phyloP scores from a whole-genome alignment of 2,888 invertebrate genomes.

The Euzophera pinguis region DNA sequence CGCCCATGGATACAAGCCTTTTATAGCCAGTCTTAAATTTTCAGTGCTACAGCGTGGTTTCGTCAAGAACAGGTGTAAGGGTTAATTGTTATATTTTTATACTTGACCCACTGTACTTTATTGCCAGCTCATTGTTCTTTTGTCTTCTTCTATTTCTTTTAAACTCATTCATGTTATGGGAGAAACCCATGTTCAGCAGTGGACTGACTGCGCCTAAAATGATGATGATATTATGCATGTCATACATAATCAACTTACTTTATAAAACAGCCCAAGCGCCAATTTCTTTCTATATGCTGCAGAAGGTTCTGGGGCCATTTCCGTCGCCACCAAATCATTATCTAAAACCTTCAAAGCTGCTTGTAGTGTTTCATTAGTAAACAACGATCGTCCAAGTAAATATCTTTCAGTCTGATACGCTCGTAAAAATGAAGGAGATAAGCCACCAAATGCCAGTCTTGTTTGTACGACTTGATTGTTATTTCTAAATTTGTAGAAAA shows the following conservation, averaged over 20 bases:
- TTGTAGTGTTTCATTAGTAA: slow-evolving; percentile 60
- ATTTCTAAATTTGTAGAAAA: slow-evolving; percentile 65
- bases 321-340: slow-evolving; percentile 45
- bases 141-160: too few species aligned
- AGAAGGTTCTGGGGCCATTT: slow-evolving; percentile 77
- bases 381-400: slow-evolving; percentile 56
- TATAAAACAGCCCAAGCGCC: slow-evolving; percentile 82
- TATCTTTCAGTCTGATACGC: slow-evolving; percentile 75
- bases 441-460: slow-evolving; percentile 78
- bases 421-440: slow-evolving; percentile 59
- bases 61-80: too few species aligned
- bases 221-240: too few species aligned
- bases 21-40: too few species aligned
- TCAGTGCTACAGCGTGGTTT: too few species aligned
- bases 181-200: too few species aligned
- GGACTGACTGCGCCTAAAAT: too few species aligned
- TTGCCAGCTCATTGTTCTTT: too few species aligned
- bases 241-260: slow-evolving; percentile 31
- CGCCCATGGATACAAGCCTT: too few species aligned
- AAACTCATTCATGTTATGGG: too few species aligned
- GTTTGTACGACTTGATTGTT: slow-evolving; percentile 43
- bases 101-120: background rate
- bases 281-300: slow-evolving; percentile 80
- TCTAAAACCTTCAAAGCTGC: slow-evolving; percentile 39
- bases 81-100: too few species aligned